Evolutionary conservation across 2,797 vertebrate genomes (phyloP).

Genomic region (Cyclopterus lumpus): DNA sequence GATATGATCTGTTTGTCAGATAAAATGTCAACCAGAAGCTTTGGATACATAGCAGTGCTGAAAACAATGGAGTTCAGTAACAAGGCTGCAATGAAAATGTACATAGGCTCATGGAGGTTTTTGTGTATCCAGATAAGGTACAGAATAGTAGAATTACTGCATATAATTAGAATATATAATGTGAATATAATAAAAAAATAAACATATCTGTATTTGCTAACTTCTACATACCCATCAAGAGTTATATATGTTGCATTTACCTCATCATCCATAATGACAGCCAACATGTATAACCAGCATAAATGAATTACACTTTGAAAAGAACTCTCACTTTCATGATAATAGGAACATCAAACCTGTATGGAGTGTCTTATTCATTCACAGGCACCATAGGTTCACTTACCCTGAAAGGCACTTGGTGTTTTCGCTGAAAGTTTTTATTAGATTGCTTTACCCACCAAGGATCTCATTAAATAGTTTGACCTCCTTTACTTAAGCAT

Average conservation of each 20-base stretch:
- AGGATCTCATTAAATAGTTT: neutral
- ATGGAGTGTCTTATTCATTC: neutral
- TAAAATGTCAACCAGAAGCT: conserved; percentile 39
- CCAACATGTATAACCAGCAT: neutral
- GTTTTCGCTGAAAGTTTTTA: neutral
- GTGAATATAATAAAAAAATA: conserved; percentile 49
- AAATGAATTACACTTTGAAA: too few species aligned
- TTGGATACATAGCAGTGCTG: conserved; percentile 53
- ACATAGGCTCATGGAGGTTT: conserved; percentile 43
- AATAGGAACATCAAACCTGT: neutral
- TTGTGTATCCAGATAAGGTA: conserved; percentile 49
- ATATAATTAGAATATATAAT: conserved; percentile 49
- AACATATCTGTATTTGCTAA: conserved; percentile 44
- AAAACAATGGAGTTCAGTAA: conserved; percentile 39
- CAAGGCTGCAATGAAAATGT: conserved; percentile 41
- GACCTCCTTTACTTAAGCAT: too few species aligned
- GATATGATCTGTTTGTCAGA: conserved; percentile 37
- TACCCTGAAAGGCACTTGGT: neutral
- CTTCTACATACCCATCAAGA: conserved; percentile 44
- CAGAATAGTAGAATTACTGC: conserved; percentile 41
- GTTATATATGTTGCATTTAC: conserved; percentile 40
- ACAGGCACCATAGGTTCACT: neutral
- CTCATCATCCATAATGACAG: conserved; percentile 25
- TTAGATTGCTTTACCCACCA: neutral
- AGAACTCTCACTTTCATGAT: too few species aligned